These are phyloP conservation scores for Actinia equina DNA, from an alignment of 64 coral and sea anemone genomes.

Conservation along the genomic window DNA sequence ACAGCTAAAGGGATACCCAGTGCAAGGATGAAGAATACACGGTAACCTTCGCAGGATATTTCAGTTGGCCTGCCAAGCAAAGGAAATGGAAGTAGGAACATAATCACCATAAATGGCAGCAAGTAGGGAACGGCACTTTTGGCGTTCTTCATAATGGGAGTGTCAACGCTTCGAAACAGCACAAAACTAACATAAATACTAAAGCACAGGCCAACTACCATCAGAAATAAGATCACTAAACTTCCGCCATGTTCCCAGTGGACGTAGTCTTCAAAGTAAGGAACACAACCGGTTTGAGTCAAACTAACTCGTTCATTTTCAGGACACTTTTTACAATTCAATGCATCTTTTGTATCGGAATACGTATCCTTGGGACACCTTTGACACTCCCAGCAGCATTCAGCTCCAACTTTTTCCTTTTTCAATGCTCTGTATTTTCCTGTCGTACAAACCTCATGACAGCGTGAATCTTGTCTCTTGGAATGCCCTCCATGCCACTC, in stretches of 20 bases:
- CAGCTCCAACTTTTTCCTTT: not conserved
- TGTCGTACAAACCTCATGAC: conserved; percentile 52
- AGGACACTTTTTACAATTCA: conserved; percentile 53
- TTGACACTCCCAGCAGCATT: conserved; percentile 91
- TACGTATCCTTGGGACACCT: conserved; percentile 47
- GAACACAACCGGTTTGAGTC: conserved; percentile 61
- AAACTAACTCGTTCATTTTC: conserved; percentile 41
- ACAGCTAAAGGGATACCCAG: conserved; percentile 81
- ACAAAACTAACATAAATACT: conserved; percentile 64
- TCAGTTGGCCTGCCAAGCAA: conserved; percentile 76
- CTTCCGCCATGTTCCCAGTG: conserved; percentile 84
- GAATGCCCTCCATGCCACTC: conserved; percentile 54
- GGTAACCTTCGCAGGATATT: conserved; percentile 77
- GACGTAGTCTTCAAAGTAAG: conserved; percentile 78
- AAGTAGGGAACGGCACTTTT: conserved; percentile 68
- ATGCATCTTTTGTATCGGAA: conserved; percentile 47
- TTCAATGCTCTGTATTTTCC: conserved; percentile 47
- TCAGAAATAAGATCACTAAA: conserved; percentile 79
- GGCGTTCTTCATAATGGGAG: conserved; percentile 72
- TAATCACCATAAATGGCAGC: conserved; percentile 73
- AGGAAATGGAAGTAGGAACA: conserved; percentile 79
- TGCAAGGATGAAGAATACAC: conserved; percentile 70
- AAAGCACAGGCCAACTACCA: conserved; percentile 79
- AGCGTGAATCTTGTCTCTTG: conserved; percentile 51
- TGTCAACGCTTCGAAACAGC: conserved; percentile 67